Conservation (phyloP, 37 sponge, comb jelly and placozoan genomes). For the Aplysina aerophoba region DNA sequence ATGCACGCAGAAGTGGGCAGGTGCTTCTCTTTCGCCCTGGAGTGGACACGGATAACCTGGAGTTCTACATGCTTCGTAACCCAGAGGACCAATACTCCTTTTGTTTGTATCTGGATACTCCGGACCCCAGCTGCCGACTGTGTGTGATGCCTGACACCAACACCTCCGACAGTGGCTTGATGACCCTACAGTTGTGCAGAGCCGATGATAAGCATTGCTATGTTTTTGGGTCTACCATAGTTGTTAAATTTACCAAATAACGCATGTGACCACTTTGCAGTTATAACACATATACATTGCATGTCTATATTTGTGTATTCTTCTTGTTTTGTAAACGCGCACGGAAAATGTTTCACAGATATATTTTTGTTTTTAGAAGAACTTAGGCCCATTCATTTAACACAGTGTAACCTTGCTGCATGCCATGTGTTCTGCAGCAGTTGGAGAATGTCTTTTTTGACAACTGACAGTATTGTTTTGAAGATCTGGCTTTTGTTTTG, state of each 20-base stretch:
- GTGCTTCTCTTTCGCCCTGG: neutral
- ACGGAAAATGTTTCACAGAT: too few relatives aligned
- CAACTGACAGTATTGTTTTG: too few relatives aligned
- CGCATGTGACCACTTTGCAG: too few relatives aligned
- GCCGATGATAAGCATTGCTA: neutral
- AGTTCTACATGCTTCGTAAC: neutral
- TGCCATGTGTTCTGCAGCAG: too few relatives aligned
- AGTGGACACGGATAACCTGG: slow-evolving; percentile 1
- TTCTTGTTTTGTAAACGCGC: too few relatives aligned
- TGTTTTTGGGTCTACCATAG: slow-evolving; percentile 29
- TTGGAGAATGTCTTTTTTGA: too few relatives aligned
- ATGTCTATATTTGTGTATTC: too few relatives aligned
- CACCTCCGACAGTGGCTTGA: slow-evolving; percentile 8
- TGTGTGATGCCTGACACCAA: slow-evolving; percentile 2
- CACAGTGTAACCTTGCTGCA: too few relatives aligned
- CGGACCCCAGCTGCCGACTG: neutral
- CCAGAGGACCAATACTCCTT: slow-evolving; percentile 4
- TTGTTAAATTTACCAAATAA: slow-evolving; percentile 18
- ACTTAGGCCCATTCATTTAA: too few relatives aligned
- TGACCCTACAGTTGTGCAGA: neutral
- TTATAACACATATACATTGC: too few relatives aligned
- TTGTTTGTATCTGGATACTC: neutral
- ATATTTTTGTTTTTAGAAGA: too few relatives aligned
- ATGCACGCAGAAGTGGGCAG: neutral
- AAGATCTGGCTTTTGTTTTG: too few relatives aligned